Evolutionary conservation across 2,888 invertebrate species (phyloP).

Genomic region (Neoaliturus tenellus): DNA sequence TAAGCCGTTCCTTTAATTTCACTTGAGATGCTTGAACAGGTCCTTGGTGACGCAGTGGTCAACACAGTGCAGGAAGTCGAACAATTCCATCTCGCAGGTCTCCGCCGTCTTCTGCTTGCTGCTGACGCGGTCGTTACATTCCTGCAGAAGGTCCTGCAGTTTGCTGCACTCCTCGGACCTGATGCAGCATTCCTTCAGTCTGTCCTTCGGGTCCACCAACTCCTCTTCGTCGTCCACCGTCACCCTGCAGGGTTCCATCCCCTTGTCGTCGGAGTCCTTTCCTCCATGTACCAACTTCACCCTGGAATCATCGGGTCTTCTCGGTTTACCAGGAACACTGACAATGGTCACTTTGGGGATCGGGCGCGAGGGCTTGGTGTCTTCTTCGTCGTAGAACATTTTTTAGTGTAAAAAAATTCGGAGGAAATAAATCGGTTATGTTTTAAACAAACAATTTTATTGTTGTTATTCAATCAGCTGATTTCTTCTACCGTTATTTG

Average conservation of each 20-base stretch:
- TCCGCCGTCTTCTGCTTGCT: conserved; percentile 89
- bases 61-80: conserved; percentile 92
- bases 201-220: conserved; percentile 83
- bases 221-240: conserved; percentile 76
- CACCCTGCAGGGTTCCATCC: conserved; percentile 67
- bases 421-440: not conserved
- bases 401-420: not conserved
- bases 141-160: conserved; percentile 80
- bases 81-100: conserved; percentile 93
- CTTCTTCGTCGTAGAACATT: not conserved
- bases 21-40: conserved; percentile 84
- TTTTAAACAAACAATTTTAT: not conserved
- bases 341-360: not conserved
- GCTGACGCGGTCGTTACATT: conserved; percentile 93
- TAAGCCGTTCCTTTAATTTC: conserved; percentile 66
- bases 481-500: no score
- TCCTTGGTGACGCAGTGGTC: conserved; percentile 93
- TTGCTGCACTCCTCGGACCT: conserved; percentile 70
- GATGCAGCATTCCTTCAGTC: conserved; percentile 71
- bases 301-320: not conserved
- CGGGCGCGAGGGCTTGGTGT: not conserved
- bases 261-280: not conserved
- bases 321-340: not conserved
- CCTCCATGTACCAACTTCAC: not conserved
- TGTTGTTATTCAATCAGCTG: not conserved